Evolutionary conservation across 1,140 invertebrate species (phyloP).

Genomic region (Ladona fulva): DNA sequence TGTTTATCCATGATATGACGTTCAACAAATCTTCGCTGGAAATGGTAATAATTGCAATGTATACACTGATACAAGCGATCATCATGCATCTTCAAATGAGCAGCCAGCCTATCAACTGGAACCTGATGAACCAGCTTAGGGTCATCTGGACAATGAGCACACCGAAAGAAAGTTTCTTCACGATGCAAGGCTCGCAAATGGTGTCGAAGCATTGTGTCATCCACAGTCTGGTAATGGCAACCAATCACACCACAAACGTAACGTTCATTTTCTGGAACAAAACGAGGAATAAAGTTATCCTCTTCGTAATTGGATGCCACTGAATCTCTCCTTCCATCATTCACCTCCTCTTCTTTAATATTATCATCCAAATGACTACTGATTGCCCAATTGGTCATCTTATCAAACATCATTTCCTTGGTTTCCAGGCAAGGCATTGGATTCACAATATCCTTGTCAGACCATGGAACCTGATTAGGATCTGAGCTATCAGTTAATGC

Average conservation of each 20-base stretch:
- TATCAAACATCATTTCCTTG: constrained; percentile 71
- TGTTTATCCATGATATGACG: constrained; percentile 56
- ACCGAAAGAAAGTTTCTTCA: constrained; percentile 48
- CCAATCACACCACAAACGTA: constrained; percentile 57
- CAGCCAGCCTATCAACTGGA: constrained; percentile 47
- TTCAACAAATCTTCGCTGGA: constrained; percentile 46
- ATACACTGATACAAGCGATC: constrained; percentile 57
- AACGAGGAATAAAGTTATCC: constrained; percentile 39
- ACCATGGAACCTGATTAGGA: constrained; percentile 14
- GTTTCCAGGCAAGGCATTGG: constrained; percentile 68
- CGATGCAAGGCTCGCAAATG: constrained; percentile 63
- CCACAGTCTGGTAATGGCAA: constrained; percentile 61
- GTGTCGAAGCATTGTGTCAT: constrained; percentile 57
- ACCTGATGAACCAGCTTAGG: constrained; percentile 30
- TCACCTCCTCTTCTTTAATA: constrained; percentile 33
- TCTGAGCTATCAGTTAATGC: background rate
- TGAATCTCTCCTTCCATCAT: constrained; percentile 23
- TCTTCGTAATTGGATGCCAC: constrained; percentile 19
- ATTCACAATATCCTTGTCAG: constrained; percentile 45
- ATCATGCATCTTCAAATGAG: constrained; percentile 67
- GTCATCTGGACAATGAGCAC: constrained; percentile 53
- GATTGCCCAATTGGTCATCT: constrained; percentile 70
- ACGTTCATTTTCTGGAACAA: constrained; percentile 51
- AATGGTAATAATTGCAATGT: constrained; percentile 53
- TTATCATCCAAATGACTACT: constrained; percentile 50